phyloP scores from a whole-genome alignment of 1,140 invertebrate genomes.

The Carposina sasakii region DNA sequence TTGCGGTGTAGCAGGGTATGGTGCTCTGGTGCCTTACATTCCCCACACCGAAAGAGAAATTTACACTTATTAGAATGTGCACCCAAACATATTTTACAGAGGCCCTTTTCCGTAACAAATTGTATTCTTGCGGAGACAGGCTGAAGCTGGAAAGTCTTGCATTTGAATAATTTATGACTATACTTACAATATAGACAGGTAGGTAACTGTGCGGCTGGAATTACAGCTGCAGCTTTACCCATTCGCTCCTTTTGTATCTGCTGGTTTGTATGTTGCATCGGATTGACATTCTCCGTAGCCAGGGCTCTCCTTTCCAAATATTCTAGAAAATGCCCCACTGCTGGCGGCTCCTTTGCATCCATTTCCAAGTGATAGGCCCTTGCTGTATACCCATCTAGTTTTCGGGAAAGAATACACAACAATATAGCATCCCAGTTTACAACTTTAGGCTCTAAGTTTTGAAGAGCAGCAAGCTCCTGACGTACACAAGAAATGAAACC shows the following conservation, averaged over 20 bases:
- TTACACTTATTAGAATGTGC: background rate
- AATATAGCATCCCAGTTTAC: background rate
- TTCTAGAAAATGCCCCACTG: background rate
- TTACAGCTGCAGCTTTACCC: too few relatives aligned
- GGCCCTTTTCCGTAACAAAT: background rate
- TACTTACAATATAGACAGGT: slow-evolving; percentile 1
- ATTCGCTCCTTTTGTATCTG: too few relatives aligned
- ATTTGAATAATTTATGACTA: background rate
- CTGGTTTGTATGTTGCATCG: too few relatives aligned
- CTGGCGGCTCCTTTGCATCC: background rate
- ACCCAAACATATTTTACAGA: background rate
- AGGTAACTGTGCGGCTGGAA: too few relatives aligned
- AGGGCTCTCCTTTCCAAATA: background rate
- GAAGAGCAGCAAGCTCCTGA: background rate
- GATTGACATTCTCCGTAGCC: background rate
- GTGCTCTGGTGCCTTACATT: background rate
- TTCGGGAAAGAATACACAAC: background rate
- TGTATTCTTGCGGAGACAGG: background rate
- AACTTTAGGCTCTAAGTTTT: background rate
- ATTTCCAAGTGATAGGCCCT: background rate
- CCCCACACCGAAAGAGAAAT: background rate
- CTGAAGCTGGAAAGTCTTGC: background rate
- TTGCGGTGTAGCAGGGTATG: background rate
- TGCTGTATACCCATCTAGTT: background rate
- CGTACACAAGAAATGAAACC: slow-evolving; percentile 4